Base-by-base conservation (phyloP, 2,797 vertebrate genomes). In the Trachops cirrhosus region DNA sequence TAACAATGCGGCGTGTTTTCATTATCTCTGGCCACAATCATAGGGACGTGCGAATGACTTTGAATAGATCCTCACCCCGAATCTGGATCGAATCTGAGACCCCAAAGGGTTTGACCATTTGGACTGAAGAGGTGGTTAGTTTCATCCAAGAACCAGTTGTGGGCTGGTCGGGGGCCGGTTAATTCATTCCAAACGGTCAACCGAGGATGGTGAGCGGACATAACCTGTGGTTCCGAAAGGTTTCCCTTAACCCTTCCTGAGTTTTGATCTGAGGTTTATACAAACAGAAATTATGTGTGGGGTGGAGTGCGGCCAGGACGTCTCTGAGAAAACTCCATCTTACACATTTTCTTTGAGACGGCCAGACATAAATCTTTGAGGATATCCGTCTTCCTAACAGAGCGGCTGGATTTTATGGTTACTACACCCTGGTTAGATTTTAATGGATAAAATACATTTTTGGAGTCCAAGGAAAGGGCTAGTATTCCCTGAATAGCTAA, bases 311-410 rank as follows among this genome's bases (percentile, higher is more conserved):
- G 19, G 97, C 97, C 97, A 98, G 96, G 50, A 89, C 90, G 96
- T 96, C 97, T 98, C 95, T 96, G 97, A 97, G 97, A 98, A 98
- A 97, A 95, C 97, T 96, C 97, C 96, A 96, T 97, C 97, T 97
- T 97, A 96, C 97, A 96, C 97, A 97, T 96, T 98, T 96, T 97
- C 96, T 97, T 85, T 95, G 96, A 97, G 95, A 95, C 91, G 21
- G 97, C 97, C 97, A 97, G 97, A 97, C 97, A 97, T 97, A 97
- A 97, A 97, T 98, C 97, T 97, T 94, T 92, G 96, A 97, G 97
- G 97, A 97, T 97, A 97, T 97, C 97, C 96, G 96, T 96, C 97
- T 98, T 97, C 96, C 91, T 97, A 94, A 89, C 93, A 86, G 97
- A 96, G 97, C 3, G 93, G 96, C 96, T 97, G 93, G 95, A 64